Conservation (phyloP, 2,113 vertebrate species). For the Bambusicola thoracicus region DNA sequence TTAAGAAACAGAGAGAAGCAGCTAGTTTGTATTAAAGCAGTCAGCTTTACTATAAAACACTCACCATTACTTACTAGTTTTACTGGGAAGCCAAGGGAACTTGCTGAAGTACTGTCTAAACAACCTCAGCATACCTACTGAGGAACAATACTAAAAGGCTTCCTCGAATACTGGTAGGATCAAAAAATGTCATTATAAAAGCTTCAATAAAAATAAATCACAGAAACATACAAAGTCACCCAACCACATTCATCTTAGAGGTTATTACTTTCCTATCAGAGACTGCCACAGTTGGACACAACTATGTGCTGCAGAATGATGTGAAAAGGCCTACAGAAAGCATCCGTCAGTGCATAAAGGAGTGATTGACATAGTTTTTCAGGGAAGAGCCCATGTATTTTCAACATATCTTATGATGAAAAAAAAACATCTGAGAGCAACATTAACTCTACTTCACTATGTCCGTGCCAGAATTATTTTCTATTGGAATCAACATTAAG, state of each 20-base stretch:
- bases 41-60: neutral
- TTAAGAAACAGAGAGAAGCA: neutral
- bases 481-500: neutral
- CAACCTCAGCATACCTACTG: neutral
- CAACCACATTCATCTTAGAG: neutral
- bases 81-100: neutral
- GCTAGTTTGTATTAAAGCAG: neutral
- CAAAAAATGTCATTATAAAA: neutral
- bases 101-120: neutral
- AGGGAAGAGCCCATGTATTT: neutral
- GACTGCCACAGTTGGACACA: neutral
- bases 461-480: neutral
- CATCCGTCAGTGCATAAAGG: slow-evolving; percentile 32
- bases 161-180: neutral
- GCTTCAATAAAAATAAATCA: neutral
- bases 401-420: neutral
- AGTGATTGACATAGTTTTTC: neutral
- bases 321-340: slow-evolving; percentile 17
- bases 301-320: neutral
- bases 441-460: neutral
- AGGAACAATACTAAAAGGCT: neutral
- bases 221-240: neutral
- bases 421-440: neutral
- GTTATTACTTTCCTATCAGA: neutral
- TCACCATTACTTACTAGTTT: neutral